Evolutionary conservation across 1,140 invertebrate genomes (phyloP), one percentile per base, ranked within the genome.

Genomic region (Hyposmocoma kahamanoa): DNA sequence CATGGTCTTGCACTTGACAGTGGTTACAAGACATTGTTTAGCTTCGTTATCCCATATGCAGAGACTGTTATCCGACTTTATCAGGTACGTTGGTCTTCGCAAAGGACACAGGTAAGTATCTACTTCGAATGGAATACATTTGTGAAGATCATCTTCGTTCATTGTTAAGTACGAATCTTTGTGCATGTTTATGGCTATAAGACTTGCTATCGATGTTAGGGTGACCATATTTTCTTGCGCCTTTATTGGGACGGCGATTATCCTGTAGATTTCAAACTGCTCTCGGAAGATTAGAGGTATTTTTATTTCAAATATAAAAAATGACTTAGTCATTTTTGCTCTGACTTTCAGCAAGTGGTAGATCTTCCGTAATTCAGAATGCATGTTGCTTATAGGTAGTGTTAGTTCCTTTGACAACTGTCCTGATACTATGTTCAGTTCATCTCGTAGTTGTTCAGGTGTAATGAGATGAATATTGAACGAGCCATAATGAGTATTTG

Each of bases 401-500:
- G 45, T 26, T 21, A 59, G 15, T 17, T 59, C 56, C 11, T 42
- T 44, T 1, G 51, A 32, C 15, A 59, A 28, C 30, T 50, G 47
- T 5, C 21, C 38, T 11, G 56, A 34, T 21, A 58, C 53, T 4
- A 41, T 9, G 9, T 38, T 39, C n/a, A 57, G 11, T 22, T 57
- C 46, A 9, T 34, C 6, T 34, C 45, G 48, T 2, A 57, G 28
- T 30, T 58, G 56, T 8, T 53, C 34, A 4, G 56, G 56, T 18
- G 43, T 13, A 2, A 58, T 13, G 1, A 58, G 19, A 22, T 58
- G 56, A 24, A 50, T 50, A 19, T 53, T 46, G 6, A 58, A 50
- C 30, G 30, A 50, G 0, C 50, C 56, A 48, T 53, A 44, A 20
- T 58, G 51, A 10, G 53, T 47, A 36, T 58, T 30, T 1, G 56